Base-by-base conservation (phyloP, 2,113 vertebrate species). In the Serilophus lunatus region DNA sequence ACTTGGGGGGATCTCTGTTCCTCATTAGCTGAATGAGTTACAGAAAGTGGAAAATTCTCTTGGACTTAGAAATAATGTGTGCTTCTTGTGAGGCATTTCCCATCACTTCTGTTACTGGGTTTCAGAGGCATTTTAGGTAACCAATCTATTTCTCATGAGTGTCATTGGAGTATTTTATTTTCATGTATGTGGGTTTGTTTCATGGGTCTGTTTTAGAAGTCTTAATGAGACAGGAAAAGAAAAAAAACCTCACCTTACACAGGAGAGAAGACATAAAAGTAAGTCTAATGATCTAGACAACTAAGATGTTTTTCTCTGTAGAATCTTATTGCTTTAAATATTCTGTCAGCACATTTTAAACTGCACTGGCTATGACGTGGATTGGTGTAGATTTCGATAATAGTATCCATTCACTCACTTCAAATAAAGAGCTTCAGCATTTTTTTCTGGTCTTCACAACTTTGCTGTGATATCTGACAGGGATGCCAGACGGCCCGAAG, bases 391-490 rank as follows among this genome's bases (percentile, higher is more conserved):
- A 28, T 63, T 82, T 85, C 54, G 9, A 36, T 50, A 31, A 36
- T 17, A 47, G 19, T 74, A 33, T 91, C 65, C 29, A 6, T 59
- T 78, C 11, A 10, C 13, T 87, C 24, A 9, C 44, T 92, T 35
- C 10, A 69, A 82, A 86, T 69, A 15, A 60, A 92, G 66, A 50
- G 6, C 8, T 92, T 99, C 97, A 99, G 57, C 99, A 99, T 42
- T 98, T 98, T 96, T 98, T 98, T 86, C 98, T 98, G 64, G 99
- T 99, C 93, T 98, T 98, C 83, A 99, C 97, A 56, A 97, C 97
- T 97, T 98, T 99, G 95, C 98, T 99, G 93, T 98, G 97, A 35
- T 99, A 99, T 77, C 98, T 98, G 91, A 99, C 82, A 8, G 98
- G 98, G 94, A 99, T 98, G 90, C 98, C 99, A 95, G 98, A 98